These are phyloP conservation scores for Lerista edwardsae DNA, from an alignment of 2,797 vertebrate genomes.

Conservation along the genomic window DNA sequence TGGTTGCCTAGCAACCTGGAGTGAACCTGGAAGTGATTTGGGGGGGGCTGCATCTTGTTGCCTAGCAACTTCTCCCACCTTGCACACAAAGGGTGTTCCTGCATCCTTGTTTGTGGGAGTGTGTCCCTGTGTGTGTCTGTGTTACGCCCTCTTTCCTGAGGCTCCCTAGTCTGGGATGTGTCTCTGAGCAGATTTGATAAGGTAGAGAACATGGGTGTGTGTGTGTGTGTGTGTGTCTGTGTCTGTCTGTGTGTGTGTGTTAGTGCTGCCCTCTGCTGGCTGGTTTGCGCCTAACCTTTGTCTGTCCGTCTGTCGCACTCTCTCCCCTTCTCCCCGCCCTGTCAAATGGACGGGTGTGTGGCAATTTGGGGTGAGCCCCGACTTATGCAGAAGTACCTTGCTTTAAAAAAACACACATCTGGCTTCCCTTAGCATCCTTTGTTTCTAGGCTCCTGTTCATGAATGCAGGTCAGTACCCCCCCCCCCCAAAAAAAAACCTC, in stretches of 20 bases:
- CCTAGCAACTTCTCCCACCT: constrained; percentile 1
- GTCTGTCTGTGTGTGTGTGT: no score
- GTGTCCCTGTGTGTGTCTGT: not conserved
- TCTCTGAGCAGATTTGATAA: not conserved
- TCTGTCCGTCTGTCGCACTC: not conserved
- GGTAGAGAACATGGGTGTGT: not conserved
- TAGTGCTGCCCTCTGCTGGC: not conserved
- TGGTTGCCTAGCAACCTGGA: constrained; percentile 20
- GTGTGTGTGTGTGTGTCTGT: no score
- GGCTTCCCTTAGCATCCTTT: not conserved
- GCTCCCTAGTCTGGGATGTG: not conserved
- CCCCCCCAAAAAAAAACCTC: no score
- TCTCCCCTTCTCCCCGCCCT: no score
- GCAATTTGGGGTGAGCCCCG: not conserved
- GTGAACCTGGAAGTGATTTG: not conserved
- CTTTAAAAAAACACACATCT: not conserved
- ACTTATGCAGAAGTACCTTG: no score
- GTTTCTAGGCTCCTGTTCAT: not conserved
- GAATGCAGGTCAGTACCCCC: not conserved
- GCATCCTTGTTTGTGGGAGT: not conserved
- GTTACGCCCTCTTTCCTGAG: not conserved
- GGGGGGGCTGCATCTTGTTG: not conserved
- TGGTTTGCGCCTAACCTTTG: not conserved
- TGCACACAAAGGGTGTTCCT: not conserved
- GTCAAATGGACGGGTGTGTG: not conserved